Conservation (phyloP, 2,797 vertebrate genomes). For the Anas georgica region DNA sequence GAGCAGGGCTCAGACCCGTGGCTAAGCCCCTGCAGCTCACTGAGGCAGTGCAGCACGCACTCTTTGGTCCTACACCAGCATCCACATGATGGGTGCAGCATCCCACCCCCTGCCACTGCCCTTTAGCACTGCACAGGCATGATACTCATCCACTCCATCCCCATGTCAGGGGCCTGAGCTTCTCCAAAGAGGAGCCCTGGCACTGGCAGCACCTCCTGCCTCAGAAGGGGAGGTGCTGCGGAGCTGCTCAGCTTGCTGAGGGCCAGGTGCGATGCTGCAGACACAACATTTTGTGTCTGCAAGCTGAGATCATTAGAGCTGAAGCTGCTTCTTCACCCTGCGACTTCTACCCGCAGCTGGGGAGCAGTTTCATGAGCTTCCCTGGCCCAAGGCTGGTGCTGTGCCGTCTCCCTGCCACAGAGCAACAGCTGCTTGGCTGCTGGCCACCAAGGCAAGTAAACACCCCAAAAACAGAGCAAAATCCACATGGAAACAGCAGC, state of each 20-base stretch:
- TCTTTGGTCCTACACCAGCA: neutral
- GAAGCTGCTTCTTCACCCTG: neutral
- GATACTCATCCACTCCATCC: neutral
- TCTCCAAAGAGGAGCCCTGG: neutral
- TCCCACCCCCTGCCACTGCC: fast-evolving
- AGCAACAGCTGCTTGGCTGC: too few species aligned
- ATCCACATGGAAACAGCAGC: neutral
- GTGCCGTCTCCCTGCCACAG: too few species aligned
- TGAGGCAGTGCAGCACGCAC: neutral
- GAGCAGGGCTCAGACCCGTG: neutral
- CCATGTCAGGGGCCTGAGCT: neutral
- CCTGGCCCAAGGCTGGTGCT: neutral
- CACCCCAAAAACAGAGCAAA: neutral
- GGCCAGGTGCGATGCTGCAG: neutral
- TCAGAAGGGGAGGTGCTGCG: neutral
- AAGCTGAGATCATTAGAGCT: neutral
- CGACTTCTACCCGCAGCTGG: neutral
- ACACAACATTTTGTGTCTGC: fast-evolving
- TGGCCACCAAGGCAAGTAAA: neutral
- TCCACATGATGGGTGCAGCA: fast-evolving
- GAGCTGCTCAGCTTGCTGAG: neutral
- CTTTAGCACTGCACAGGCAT: neutral
- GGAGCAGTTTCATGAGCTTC: neutral
- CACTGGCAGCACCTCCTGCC: neutral
- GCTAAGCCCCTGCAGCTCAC: neutral